Evolutionary conservation across 1,140 invertebrate genomes (phyloP).

Genomic region (Trichonephila clavipes): DNA sequence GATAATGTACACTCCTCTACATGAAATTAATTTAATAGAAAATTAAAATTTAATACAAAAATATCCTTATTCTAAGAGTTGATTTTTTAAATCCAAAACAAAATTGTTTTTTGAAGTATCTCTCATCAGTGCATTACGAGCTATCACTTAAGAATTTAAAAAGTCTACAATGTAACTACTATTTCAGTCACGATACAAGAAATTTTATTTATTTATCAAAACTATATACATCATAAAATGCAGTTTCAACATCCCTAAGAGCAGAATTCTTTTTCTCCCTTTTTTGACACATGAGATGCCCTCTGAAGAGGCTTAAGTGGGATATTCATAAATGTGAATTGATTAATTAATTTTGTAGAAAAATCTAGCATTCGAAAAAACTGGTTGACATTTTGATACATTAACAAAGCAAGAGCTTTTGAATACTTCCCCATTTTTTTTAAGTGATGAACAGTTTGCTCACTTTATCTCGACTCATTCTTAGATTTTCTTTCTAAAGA

Average conservation of each 20-base stretch:
- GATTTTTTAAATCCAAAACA: too few species aligned
- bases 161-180: not conserved
- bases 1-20: too few species aligned
- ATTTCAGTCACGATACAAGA: not conserved
- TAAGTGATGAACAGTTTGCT: not conserved
- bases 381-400: conserved; percentile 7
- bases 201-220: not conserved
- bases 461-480: too few species aligned
- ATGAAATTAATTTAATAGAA: too few species aligned
- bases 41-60: too few species aligned
- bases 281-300: not conserved
- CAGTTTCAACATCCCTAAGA: not conserved
- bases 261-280: not conserved
- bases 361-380: not conserved
- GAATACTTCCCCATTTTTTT: not conserved
- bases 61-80: too few species aligned
- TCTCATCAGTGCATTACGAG: too few species aligned
- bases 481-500: too few species aligned
- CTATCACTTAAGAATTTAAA: too few species aligned
- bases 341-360: not conserved
- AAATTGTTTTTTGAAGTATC: too few species aligned
- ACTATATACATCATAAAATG: not conserved
- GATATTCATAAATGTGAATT: not conserved
- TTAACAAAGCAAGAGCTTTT: not conserved
- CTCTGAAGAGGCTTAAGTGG: not conserved